Base-by-base conservation (phyloP, 2,113 vertebrate genomes). In the Girardinichthys multiradiatus region DNA sequence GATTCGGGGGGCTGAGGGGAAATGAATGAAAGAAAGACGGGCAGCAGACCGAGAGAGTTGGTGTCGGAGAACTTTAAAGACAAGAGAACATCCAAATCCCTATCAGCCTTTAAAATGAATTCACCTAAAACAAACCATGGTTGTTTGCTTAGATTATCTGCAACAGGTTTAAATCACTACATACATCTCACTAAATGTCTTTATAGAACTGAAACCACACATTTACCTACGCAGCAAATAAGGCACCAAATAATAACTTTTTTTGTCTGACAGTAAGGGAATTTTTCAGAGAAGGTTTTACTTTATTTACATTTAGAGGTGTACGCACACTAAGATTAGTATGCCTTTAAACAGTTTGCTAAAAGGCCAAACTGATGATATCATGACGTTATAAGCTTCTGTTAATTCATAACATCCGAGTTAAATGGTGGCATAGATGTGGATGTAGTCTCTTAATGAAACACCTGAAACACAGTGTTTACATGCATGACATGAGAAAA, bases 41-140 rank as follows among this genome's bases (percentile, higher is more conserved):
- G 37, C 12, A 27, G 51, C 29, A 45, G 74, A 68, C 62, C 17
- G 19, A 72, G 51, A 57, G 72, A 68, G 31, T n/a, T 70, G 61
- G 57, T 5, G 64, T 79, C 11, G 11, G 37, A 62, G 58, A 76
- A 61, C 75, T 80, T 81, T 72, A n/a, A 81, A 83, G 73, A 67
- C 27, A 75, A 45, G 77, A 33, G 3, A n/a, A 42, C 42, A 64
- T 70, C 58, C 26, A 37, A 77, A 65, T 70, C 65, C 51, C 79
- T 77, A 57, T 75, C 19, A 31, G 29, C 24, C 27, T 57, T 77
- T 82, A 68, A 26, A 51, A n/a, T 19, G 2, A 0, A 0, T 27
- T 68, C n/a, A 3, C 8, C 0, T 72, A 33, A 27, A 63, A 64
- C 48, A 37, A 65, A 57, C 29, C n/a, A 12, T 2, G 13, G 29